phyloP scores from a whole-genome alignment of 2,888 invertebrate genomes.

The Noctuana brunneofusca region DNA sequence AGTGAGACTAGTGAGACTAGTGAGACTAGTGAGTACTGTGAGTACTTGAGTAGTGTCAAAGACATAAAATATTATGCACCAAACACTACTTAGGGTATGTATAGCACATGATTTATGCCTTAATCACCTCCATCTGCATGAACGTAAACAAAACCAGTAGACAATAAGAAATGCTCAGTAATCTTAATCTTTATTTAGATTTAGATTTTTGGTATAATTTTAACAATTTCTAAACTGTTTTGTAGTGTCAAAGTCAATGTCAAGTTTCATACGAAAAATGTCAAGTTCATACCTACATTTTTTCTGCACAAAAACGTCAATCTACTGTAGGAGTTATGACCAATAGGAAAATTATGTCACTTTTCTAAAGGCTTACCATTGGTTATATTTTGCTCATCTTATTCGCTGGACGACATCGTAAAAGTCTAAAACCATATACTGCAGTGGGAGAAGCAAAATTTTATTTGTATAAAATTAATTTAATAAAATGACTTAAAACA shows the following conservation, averaged over 20 bases:
- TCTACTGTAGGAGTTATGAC: neutral
- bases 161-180: no score
- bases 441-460: conserved; percentile 22
- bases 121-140: no score
- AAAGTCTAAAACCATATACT: conserved; percentile 3
- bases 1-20: no score
- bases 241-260: conserved; percentile 18
- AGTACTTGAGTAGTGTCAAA: no score
- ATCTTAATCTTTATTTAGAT: no score
- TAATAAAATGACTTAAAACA: conserved; percentile 13
- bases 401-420: conserved; percentile 8
- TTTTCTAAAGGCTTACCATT: conserved; percentile 1
- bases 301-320: conserved; percentile 24
- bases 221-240: conserved; percentile 8
- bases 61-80: no score
- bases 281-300: no score
- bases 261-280: no score
- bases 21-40: no score
- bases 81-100: no score
- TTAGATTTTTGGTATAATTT: neutral
- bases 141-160: no score
- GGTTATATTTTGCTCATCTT: conserved; percentile 11
- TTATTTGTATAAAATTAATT: conserved; percentile 15
- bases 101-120: no score
- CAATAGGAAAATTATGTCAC: conserved; percentile 7